Conservation (phyloP, 2,888 invertebrate genomes). For the Anoplius nigerrimus region DNA sequence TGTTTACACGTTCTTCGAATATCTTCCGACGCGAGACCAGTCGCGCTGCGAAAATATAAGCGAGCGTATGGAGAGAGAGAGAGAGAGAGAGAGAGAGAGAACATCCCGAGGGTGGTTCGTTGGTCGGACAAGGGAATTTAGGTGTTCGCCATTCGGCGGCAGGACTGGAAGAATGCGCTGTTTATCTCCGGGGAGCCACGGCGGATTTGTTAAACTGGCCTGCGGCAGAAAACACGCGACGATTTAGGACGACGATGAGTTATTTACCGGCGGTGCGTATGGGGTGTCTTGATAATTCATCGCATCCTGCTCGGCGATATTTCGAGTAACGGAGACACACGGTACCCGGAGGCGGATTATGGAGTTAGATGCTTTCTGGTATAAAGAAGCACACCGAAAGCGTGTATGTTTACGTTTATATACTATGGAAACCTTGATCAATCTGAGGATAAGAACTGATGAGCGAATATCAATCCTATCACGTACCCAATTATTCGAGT, state of each 20-base stretch:
- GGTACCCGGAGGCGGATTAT: not conserved
- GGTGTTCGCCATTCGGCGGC: conserved; percentile 1
- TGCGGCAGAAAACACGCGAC: not conserved
- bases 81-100: not conserved
- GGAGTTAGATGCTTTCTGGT: no score
- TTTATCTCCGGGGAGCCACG: conserved; percentile 5
- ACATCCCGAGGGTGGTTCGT: not conserved
- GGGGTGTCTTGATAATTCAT: conserved; percentile 14
- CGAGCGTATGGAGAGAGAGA: not conserved
- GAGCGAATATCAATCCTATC: no score
- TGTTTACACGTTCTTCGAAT: conserved; percentile 10
- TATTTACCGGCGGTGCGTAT: conserved; percentile 6
- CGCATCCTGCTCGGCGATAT: conserved; percentile 21
- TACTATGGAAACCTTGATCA: no score
- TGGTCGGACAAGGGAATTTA: conserved; percentile 3
- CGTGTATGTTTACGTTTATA: no score
- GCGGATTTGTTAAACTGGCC: conserved; percentile 9
- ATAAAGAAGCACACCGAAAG: no score
- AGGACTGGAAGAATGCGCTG: conserved; percentile 11
- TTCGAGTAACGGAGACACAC: conserved; percentile 13
- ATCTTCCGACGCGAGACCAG: not conserved
- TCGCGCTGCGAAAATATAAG: conserved; percentile 2
- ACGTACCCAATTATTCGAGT: no score
- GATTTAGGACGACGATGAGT: conserved; percentile 22
- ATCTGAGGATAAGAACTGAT: no score